These are phyloP conservation scores for Octodon degus DNA, from an alignment of 2,113 vertebrate species.

Conservation along the genomic window DNA sequence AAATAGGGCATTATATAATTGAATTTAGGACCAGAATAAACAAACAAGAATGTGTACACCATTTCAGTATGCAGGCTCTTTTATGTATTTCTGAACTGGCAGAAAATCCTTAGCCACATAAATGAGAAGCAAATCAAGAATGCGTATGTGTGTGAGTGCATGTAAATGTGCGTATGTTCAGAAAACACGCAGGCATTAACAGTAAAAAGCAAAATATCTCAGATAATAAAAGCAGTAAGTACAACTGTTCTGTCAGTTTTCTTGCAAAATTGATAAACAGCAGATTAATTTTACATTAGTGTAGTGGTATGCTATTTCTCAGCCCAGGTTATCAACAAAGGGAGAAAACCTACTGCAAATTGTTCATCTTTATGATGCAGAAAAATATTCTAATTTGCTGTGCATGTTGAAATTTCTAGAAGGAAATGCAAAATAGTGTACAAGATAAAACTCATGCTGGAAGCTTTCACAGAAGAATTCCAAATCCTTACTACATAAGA, in stretches of 20 bases:
- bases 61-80: background rate
- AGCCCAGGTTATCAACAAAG: background rate
- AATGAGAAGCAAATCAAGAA: background rate
- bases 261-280: background rate
- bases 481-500: constrained; percentile 2
- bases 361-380: background rate
- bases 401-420: background rate
- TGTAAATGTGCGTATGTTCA: background rate
- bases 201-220: background rate
- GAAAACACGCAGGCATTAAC: background rate
- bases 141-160: background rate
- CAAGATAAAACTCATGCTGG: background rate
- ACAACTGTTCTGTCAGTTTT: background rate
- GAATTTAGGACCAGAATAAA: background rate
- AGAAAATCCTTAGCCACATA: background rate
- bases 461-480: background rate
- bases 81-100: background rate
- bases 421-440: background rate
- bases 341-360: background rate
- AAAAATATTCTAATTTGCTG: background rate
- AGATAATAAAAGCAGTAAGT: background rate
- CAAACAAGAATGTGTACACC: background rate
- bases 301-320: background rate
- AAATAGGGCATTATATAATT: background rate
- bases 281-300: constrained; percentile 4